These are phyloP conservation scores for Helarctos malayanus DNA, from an alignment of 2,797 vertebrate species.

Conservation along the genomic window DNA sequence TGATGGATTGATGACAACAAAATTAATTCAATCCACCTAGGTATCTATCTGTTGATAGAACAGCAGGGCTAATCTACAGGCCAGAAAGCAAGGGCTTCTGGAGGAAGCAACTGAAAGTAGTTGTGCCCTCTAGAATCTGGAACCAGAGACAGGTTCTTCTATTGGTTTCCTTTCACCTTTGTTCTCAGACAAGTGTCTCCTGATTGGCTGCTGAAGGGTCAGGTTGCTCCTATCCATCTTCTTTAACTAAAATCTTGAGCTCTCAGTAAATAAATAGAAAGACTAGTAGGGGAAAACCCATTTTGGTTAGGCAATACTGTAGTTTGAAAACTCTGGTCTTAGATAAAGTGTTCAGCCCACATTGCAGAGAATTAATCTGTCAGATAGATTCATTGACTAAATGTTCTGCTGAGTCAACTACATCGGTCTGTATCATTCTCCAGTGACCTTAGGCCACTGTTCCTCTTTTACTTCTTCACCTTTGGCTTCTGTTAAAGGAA, in stretches of 20 bases:
- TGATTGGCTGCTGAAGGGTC: conserved; percentile 14
- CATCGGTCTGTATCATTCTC: neutral
- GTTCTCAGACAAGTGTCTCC: conserved; percentile 39
- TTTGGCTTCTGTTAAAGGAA: neutral
- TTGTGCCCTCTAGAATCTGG: neutral
- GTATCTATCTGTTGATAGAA: conserved; percentile 56
- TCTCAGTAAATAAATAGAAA: conserved; percentile 51
- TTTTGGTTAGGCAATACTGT: neutral
- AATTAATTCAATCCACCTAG: conserved; percentile 52
- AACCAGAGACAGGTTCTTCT: neutral
- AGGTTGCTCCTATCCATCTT: neutral
- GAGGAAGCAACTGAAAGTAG: neutral
- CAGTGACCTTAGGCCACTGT: neutral
- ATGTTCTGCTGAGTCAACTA: neutral
- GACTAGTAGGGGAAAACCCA: neutral
- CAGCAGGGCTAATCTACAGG: neutral
- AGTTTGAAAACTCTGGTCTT: conserved; percentile 23
- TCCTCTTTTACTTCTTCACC: conserved; percentile 11
- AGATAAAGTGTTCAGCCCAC: neutral
- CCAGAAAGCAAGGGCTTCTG: conserved; percentile 4
- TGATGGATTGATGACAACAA: conserved; percentile 65
- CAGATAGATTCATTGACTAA: neutral
- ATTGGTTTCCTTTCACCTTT: conserved; percentile 41
- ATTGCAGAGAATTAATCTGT: neutral
- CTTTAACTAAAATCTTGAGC: conserved; percentile 41